phyloP scores from a whole-genome alignment of 2,797 vertebrate species.

The Trachops cirrhosus region DNA sequence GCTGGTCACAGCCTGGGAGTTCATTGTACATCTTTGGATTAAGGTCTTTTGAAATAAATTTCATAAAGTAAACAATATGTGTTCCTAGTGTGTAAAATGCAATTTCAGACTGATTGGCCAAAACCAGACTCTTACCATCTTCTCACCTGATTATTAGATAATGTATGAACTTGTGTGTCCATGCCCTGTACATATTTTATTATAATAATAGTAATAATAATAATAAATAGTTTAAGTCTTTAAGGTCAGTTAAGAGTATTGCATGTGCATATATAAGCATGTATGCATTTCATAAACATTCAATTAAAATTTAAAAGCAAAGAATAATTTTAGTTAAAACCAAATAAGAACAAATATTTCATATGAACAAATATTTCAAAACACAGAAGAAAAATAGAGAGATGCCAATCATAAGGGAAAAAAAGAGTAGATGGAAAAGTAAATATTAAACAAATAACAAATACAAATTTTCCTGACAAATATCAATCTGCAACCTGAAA shows the following conservation, averaged over 20 bases:
- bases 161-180: not conserved
- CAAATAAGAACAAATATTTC: not conserved
- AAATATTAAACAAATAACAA: not conserved
- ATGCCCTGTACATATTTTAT: not conserved
- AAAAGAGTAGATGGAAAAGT: not conserved
- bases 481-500: not conserved
- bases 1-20: not conserved
- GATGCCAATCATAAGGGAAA: not conserved
- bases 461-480: not conserved
- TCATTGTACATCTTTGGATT: not conserved
- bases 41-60: not conserved
- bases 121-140: not conserved
- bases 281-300: not conserved
- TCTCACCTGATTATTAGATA: not conserved
- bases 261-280: fast-evolving
- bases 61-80: not conserved
- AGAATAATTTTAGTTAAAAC: not conserved
- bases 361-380: not conserved
- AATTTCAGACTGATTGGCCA: not conserved
- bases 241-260: not conserved
- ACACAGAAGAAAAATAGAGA: not conserved
- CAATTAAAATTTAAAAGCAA: not conserved
- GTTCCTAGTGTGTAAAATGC: not conserved
- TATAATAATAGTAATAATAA: not conserved
- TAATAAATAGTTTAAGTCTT: not conserved